phyloP scores from a whole-genome alignment of 2,888 invertebrate species.

The Catocala nupta region DNA sequence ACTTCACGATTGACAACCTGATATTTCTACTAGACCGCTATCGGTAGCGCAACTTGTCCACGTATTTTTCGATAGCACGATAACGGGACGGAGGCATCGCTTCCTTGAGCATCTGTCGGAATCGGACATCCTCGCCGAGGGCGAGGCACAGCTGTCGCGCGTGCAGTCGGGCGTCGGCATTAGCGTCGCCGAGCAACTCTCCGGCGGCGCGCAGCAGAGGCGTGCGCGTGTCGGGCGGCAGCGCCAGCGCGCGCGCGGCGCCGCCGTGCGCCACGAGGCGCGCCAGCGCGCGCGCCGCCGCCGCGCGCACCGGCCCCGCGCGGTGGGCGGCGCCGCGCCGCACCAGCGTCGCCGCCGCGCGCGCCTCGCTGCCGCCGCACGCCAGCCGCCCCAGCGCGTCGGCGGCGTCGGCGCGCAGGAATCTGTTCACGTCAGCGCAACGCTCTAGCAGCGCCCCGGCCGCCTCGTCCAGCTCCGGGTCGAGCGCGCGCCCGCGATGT shows the following conservation, averaged over 20 bases:
- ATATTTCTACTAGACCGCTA: constrained; percentile 38
- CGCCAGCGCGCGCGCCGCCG: constrained; percentile 92
- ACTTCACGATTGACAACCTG: too few relatives aligned
- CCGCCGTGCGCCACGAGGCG: constrained; percentile 92
- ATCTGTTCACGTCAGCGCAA: constrained; percentile 97
- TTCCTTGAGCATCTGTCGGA: constrained; percentile 92
- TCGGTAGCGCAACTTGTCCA: constrained; percentile 86
- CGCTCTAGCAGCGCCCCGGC: constrained; percentile 93
- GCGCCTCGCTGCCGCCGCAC: constrained; percentile 90
- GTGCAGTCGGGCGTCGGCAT: constrained; percentile 93
- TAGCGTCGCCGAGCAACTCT: constrained; percentile 94
- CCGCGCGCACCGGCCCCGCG: constrained; percentile 95
- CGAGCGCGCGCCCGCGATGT: constrained; percentile 86
- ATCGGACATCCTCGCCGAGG: constrained; percentile 91
- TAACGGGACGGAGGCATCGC: constrained; percentile 93
- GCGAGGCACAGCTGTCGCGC: constrained; percentile 92
- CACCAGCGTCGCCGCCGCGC: constrained; percentile 89
- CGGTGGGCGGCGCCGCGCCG: constrained; percentile 93
- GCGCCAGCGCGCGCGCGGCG: constrained; percentile 90
- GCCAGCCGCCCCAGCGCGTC: constrained; percentile 94
- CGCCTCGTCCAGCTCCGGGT: constrained; percentile 95
- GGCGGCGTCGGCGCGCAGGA: constrained; percentile 96
- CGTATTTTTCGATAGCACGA: constrained; percentile 94
- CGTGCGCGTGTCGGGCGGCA: constrained; percentile 93
- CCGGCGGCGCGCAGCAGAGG: constrained; percentile 93